Evolutionary conservation across 2,113 vertebrate species (phyloP).

Genomic region (Platysternon megacephalum): DNA sequence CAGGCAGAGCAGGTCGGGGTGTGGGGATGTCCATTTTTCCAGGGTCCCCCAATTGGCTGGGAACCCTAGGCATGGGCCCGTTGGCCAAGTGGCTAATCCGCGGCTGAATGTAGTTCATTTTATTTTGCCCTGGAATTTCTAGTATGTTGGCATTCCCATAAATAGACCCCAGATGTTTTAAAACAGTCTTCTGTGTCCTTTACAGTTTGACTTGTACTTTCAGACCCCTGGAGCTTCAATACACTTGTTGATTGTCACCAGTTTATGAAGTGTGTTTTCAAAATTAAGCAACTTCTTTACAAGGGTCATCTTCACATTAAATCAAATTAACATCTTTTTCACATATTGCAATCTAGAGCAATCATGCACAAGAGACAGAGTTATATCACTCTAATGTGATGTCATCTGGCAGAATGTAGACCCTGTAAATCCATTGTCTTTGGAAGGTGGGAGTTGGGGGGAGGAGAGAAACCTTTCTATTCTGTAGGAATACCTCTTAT

Average conservation of each 20-base stretch:
- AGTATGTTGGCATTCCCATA: not conserved
- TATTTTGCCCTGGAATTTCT: not conserved
- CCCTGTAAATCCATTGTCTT: not conserved
- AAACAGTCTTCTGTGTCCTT: not conserved
- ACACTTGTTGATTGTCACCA: not conserved
- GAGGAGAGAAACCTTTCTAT: not conserved
- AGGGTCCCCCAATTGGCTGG: too few relatives aligned
- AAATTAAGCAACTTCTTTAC: not conserved
- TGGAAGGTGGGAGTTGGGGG: not conserved
- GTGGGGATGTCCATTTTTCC: too few relatives aligned
- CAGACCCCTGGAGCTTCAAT: not conserved
- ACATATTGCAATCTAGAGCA: not conserved
- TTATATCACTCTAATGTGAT: not conserved
- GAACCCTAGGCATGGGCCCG: too few relatives aligned
- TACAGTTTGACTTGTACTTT: not conserved
- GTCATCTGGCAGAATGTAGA: not conserved
- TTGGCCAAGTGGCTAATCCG: too few relatives aligned
- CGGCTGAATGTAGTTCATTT: accelerated
- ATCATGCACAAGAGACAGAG: not conserved
- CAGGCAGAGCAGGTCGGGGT: too few relatives aligned
- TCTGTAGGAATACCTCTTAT: not conserved
- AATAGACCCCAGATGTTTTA: not conserved
- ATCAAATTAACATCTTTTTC: not conserved
- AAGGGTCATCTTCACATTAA: not conserved
- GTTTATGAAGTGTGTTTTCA: not conserved